phyloP scores from a whole-genome alignment of 2,113 vertebrate genomes.

The Notiomystis cincta region DNA sequence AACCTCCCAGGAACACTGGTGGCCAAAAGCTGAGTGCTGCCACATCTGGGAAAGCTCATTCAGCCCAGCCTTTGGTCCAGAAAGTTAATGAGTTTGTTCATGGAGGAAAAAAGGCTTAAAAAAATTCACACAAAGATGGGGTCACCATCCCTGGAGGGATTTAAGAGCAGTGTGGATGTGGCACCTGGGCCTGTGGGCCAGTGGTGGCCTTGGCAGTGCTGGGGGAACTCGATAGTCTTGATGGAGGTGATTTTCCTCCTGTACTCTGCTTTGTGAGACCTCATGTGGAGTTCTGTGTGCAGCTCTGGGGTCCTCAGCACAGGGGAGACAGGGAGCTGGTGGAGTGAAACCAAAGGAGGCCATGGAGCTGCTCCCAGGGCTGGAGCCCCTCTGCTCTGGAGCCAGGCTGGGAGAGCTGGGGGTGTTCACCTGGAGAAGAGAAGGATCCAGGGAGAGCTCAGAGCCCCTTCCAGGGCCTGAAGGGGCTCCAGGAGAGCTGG shows the following conservation, averaged over 20 bases:
- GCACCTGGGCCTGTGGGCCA: not conserved
- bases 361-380: fast-evolving
- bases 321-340: fast-evolving
- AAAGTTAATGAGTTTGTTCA: not conserved
- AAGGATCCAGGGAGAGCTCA: not conserved
- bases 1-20: not conserved
- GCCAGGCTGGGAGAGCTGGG: not conserved
- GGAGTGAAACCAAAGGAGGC: not conserved
- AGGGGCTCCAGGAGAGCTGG: not conserved
- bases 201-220: not conserved
- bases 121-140: fast-evolving
- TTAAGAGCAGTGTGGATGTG: fast-evolving
- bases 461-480: not conserved
- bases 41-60: not conserved
- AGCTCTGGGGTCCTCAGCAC: not conserved
- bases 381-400: not conserved
- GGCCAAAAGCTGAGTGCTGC: not conserved
- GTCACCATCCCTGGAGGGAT: not conserved
- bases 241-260: not conserved
- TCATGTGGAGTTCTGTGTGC: not conserved
- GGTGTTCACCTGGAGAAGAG: not conserved
- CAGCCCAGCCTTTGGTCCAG: not conserved
- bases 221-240: fast-evolving
- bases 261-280: not conserved
- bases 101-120: not conserved